Evolutionary conservation across 2,797 vertebrate genomes (phyloP).

Genomic region (Heteromormyrus szaboi): DNA sequence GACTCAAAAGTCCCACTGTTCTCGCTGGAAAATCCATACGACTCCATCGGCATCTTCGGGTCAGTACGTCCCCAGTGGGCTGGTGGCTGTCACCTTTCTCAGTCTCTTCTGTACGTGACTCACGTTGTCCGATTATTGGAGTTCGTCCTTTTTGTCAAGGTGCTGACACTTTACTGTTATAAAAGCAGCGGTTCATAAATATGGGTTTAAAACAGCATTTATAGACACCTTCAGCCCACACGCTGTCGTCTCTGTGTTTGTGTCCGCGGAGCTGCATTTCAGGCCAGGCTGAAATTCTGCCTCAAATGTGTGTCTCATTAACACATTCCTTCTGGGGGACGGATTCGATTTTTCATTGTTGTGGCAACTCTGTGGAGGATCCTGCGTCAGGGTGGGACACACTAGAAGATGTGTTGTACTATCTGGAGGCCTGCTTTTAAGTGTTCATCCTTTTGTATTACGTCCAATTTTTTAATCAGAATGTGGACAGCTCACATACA

Average conservation of each 20-base stretch:
- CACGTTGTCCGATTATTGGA: background rate
- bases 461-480: background rate
- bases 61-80: background rate
- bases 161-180: background rate
- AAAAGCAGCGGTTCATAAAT: background rate
- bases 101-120: background rate
- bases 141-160: background rate
- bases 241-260: slow-evolving; percentile 11
- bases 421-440: background rate
- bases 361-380: background rate
- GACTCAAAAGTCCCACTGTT: background rate
- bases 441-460: background rate
- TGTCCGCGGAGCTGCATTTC: background rate
- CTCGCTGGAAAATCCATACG: background rate
- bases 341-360: background rate
- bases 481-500: background rate
- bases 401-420: background rate
- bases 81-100: background rate
- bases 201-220: background rate
- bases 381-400: background rate
- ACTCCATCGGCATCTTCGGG: background rate
- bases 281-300: background rate
- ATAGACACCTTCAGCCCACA: background rate
- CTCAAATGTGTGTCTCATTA: background rate
- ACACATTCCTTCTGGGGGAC: background rate